phyloP scores from a whole-genome alignment of 2,113 vertebrate genomes.

The Campylomormyrus tamandua region DNA sequence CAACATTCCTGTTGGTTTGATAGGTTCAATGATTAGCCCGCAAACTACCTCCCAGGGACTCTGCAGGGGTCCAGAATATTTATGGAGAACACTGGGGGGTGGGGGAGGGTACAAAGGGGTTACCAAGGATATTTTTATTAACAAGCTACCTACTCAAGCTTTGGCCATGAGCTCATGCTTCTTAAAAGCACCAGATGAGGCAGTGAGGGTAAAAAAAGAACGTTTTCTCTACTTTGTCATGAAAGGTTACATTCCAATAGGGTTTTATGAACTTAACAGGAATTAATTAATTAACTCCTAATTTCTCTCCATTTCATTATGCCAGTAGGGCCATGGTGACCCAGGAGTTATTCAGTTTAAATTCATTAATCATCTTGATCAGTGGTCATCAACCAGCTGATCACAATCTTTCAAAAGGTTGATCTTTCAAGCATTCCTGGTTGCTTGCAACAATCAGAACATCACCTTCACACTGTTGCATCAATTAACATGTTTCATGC shows the following conservation, averaged over 20 bases:
- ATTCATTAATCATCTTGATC: too few relatives aligned
- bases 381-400: too few relatives aligned
- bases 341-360: too few relatives aligned
- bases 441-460: too few relatives aligned
- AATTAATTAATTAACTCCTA: too few relatives aligned
- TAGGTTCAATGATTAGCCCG: background rate
- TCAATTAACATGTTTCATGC: too few relatives aligned
- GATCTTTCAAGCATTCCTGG: too few relatives aligned
- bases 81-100: background rate
- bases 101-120: background rate
- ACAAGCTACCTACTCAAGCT: background rate
- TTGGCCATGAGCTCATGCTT: background rate
- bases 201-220: background rate
- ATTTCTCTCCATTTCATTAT: too few relatives aligned
- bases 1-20: background rate
- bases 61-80: constrained; percentile 2
- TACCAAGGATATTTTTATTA: background rate
- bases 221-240: background rate
- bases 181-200: background rate
- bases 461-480: too few relatives aligned
- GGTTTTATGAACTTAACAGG: background rate
- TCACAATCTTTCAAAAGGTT: too few relatives aligned
- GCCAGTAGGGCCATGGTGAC: too few relatives aligned
- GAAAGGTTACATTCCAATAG: background rate
- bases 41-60: background rate